A percentile compares a stretch with the other conserved stretches of the same genome.
phyloP scores from a whole-genome alignment of 2,797 vertebrate genomes.

The Melanotaenia nigrans region DNA sequence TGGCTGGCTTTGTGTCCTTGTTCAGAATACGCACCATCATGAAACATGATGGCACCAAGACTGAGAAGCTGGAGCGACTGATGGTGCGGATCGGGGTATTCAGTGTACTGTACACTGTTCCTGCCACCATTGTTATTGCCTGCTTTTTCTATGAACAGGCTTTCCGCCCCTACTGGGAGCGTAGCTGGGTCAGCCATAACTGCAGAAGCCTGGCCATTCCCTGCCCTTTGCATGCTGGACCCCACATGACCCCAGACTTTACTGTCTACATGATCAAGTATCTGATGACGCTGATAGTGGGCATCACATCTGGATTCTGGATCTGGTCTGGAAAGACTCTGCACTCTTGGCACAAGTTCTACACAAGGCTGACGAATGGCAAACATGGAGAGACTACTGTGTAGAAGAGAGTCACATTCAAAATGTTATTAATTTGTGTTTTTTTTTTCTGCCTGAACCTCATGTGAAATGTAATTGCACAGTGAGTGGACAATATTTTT shows the following conservation, averaged over 20 bases:
- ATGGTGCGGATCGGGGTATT: conserved; percentile 98
- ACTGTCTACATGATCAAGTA: conserved; percentile 99
- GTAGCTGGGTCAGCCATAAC: conserved; percentile 93
- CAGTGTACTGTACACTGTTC: conserved; percentile 96
- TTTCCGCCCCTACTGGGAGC: conserved; percentile 94
- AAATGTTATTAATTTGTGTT: conserved; percentile 16
- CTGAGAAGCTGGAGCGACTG: conserved; percentile 94
- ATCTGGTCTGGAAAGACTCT: conserved; percentile 99
- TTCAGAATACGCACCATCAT: conserved; percentile 98
- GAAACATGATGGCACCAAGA: conserved; percentile 97
- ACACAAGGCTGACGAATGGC: conserved; percentile 90
- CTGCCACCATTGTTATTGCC: conserved; percentile 95
- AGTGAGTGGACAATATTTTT: conserved; percentile 25
- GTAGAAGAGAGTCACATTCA: conserved; percentile 61
- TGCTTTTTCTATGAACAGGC: conserved; percentile 99
- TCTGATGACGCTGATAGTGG: conserved; percentile 98
- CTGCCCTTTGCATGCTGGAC: conserved; percentile 88
- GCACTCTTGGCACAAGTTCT: conserved; percentile 97
- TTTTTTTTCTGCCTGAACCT: conserved; percentile 44
- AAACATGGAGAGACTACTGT: conserved; percentile 95
- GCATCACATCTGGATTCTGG: conserved; percentile 98
- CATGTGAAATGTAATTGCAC: conserved; percentile 44
- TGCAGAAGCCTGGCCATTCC: conserved; percentile 95
- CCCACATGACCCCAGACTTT: conserved; percentile 94
- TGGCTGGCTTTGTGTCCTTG: conserved; percentile 95